Evolutionary conservation across 1,140 invertebrate genomes (phyloP).

Genomic region (Atta texana): DNA sequence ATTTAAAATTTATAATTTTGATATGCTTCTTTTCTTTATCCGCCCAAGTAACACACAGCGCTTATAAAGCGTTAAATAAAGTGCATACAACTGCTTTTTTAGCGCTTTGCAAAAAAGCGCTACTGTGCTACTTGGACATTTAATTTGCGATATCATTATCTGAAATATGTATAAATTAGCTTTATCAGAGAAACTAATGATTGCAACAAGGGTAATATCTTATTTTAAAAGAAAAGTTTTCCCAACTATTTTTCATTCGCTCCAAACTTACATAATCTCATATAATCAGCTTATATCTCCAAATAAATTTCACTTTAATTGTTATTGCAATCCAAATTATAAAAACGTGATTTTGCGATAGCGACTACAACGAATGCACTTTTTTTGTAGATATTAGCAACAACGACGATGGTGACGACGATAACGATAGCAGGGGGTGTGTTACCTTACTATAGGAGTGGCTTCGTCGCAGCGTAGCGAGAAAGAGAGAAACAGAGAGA

Average conservation of each 20-base stretch:
- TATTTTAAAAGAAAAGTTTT: background rate
- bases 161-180: background rate
- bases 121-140: too few relatives aligned
- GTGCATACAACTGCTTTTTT: too few relatives aligned
- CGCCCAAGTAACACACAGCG: too few relatives aligned
- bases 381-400: background rate
- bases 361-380: constrained; percentile 38
- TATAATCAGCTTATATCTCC: background rate
- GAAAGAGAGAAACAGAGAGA: background rate
- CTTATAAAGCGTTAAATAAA: too few relatives aligned
- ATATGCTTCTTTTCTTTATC: background rate
- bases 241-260: background rate
- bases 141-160: background rate
- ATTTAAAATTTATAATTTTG: background rate
- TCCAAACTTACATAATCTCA: background rate
- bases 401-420: background rate
- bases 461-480: constrained; percentile 54
- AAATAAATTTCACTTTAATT: background rate
- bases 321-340: background rate
- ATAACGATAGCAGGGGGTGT: background rate
- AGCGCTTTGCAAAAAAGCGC: too few relatives aligned
- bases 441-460: constrained; percentile 50
- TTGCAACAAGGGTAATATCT: background rate
- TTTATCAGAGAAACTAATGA: background rate
- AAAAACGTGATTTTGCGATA: background rate